Conservation (phyloP, 2,888 invertebrate genomes). For the Seladonia tumulorum region DNA sequence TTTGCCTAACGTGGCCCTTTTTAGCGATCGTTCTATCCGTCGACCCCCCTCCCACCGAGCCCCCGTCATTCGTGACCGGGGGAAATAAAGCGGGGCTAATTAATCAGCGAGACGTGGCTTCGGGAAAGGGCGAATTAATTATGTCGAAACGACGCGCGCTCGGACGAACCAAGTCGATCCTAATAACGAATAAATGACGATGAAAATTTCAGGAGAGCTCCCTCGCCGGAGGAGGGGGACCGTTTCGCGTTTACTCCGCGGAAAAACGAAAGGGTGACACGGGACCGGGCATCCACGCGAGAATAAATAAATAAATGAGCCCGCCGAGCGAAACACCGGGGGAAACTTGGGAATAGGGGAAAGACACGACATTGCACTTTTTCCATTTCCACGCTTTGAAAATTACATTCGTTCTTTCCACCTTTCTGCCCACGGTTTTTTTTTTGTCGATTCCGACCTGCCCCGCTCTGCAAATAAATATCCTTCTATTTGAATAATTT, state of each 20-base stretch:
- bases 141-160: conserved; percentile 19
- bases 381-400: conserved; percentile 61
- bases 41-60: no score
- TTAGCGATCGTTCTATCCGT: neutral
- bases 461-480: conserved; percentile 20
- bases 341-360: conserved; percentile 44
- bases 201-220: conserved; percentile 47
- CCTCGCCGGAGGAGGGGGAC: neutral
- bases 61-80: conserved; percentile 22
- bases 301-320: conserved; percentile 61
- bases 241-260: conserved; percentile 3
- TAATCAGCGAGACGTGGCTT: conserved; percentile 37
- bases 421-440: neutral
- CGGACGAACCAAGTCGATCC: neutral
- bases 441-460: neutral
- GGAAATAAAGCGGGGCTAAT: conserved; percentile 43
- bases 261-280: conserved; percentile 20
- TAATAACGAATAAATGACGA: conserved; percentile 58
- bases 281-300: conserved; percentile 33
- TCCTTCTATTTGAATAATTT: conserved; percentile 42
- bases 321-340: conserved; percentile 15
- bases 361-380: conserved; percentile 61
- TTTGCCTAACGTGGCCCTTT: conserved; percentile 32
- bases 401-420: conserved; percentile 47
- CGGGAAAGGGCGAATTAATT: conserved; percentile 42